Base-by-base conservation (phyloP, 2,888 invertebrate species). In the Caradrina clavipalpis region DNA sequence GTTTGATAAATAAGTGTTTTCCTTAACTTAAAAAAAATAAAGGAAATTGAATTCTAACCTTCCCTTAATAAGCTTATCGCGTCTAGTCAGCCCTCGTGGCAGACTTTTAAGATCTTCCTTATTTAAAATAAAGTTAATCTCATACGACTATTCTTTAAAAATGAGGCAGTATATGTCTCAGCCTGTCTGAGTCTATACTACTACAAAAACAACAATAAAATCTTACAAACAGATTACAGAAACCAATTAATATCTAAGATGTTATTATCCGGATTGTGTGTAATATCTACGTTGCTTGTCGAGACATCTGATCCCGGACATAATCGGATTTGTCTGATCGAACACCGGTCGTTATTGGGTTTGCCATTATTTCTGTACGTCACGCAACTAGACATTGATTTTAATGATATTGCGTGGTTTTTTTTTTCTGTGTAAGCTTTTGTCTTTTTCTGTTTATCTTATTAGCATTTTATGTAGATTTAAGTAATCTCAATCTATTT, bases 281-380 rank as follows among this genome's bases (percentile, higher is more conserved):
- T 92, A 93, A 92, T 93, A 90, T 91, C 87, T 78, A 83, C 83
- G 90, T 82, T 84, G 83, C 76, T 78, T 75, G 81, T 76, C 89
- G 88, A 91, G 94, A 93, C 94, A 95, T 95, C 94, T 94, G 95
- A 95, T 95, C 94, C 91, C 89, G 77, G 85, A 68, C 79, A 87
- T 95, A 95, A 95, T 95, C 95, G 89, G 95, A 95, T 95, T 95
- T 91, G 89, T 81, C 92, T 93, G 94, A 94, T 95, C 94, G 95
- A 94, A 91, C 91, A 89, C 91, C 86, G 89, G 85, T 73, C 85
- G 78, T 94, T 95, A 95, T 95, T 93, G 89, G 88, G 90, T 95
- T 94, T 92, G 89, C 92, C 91, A 90, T 92, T 94, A 93, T 92
- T 93, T 92, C 89, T 88, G 86, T 90, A 87, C 88, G 84, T 81